A percentile compares a stretch with the other conserved stretches of the same genome.
phyloP scores from a whole-genome alignment of 2,888 invertebrate genomes.

The Allolobophora icterica region DNA sequence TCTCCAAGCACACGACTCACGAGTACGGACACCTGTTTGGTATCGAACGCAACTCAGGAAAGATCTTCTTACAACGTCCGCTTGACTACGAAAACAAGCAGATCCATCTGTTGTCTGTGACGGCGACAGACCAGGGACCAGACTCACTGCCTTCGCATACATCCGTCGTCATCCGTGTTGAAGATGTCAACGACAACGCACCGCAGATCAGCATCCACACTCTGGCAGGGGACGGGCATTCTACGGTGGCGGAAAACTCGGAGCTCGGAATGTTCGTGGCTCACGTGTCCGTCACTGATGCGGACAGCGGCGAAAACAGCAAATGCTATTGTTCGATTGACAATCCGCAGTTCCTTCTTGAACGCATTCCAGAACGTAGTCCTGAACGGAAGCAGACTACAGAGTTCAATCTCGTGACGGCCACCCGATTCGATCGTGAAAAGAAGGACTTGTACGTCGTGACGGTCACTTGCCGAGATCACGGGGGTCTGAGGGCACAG shows the following conservation, averaged over 20 bases:
- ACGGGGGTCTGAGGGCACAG: not conserved
- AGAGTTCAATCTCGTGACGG: not conserved
- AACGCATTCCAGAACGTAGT: not conserved
- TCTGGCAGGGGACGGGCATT: conserved; percentile 29
- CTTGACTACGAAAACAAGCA: conserved; percentile 45
- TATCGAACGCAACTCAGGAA: conserved; percentile 32
- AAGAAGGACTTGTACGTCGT: conserved; percentile 7
- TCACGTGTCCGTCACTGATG: conserved; percentile 40
- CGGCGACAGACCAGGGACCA: conserved; percentile 47
- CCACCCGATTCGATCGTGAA: not conserved
- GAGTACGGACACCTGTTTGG: conserved; percentile 36
- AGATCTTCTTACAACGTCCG: conserved; percentile 41
- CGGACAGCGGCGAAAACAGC: conserved; percentile 40
- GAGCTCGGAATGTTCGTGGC: conserved; percentile 35
- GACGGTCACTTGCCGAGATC: conserved; percentile 7
- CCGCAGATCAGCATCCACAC: conserved; percentile 49
- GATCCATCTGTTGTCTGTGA: conserved; percentile 45
- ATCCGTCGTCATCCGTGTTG: conserved; percentile 44
- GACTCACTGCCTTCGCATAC: conserved; percentile 45
- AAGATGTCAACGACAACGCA: conserved; percentile 49
- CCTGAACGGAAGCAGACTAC: not conserved
- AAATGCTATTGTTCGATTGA: conserved; percentile 31
- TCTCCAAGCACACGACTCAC: conserved; percentile 43
- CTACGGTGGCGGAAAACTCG: conserved; percentile 33
- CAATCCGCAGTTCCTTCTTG: conserved; percentile 27